phyloP scores from a whole-genome alignment of 2,797 vertebrate species.

The Lepidocolaptes lacrymiger region DNA sequence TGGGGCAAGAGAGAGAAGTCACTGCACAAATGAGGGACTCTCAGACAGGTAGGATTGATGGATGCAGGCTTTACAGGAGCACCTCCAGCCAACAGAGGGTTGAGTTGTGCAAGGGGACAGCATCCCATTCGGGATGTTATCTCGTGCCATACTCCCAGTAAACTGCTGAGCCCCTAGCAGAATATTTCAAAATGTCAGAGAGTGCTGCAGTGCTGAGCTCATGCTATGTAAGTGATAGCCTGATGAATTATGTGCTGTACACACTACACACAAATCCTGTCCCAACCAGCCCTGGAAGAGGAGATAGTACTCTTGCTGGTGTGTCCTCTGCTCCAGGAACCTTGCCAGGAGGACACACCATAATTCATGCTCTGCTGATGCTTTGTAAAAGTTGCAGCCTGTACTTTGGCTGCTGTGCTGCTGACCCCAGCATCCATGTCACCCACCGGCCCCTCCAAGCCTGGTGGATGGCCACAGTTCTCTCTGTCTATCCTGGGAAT shows the following conservation, averaged over 20 bases:
- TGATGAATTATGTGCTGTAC: slow-evolving; percentile 50
- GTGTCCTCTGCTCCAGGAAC: slow-evolving; percentile 63
- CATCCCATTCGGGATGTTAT: neutral
- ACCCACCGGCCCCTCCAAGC: rapidly evolving
- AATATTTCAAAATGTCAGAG: slow-evolving; percentile 42
- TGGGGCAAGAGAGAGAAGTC: slow-evolving; percentile 75
- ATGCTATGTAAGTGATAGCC: slow-evolving; percentile 51
- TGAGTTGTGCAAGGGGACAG: neutral
- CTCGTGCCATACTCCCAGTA: neutral
- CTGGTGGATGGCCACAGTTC: rapidly evolving
- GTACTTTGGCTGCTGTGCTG: slow-evolving; percentile 20
- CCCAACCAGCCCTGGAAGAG: slow-evolving; percentile 39
- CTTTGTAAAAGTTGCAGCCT: slow-evolving; percentile 57
- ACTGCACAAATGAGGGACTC: slow-evolving; percentile 76
- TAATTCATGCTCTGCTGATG: slow-evolving; percentile 67
- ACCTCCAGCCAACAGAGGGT: neutral
- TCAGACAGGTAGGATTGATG: slow-evolving; percentile 68
- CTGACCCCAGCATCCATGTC: slow-evolving; percentile 44
- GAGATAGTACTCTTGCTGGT: slow-evolving; percentile 14
- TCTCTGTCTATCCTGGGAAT: neutral
- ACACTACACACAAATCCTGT: slow-evolving; percentile 60
- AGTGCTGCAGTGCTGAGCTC: slow-evolving; percentile 62
- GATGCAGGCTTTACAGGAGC: neutral
- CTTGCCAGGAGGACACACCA: slow-evolving; percentile 43
- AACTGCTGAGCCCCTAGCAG: neutral